Conservation (phyloP, 2,888 invertebrate species). For the Pollenia angustigena region DNA sequence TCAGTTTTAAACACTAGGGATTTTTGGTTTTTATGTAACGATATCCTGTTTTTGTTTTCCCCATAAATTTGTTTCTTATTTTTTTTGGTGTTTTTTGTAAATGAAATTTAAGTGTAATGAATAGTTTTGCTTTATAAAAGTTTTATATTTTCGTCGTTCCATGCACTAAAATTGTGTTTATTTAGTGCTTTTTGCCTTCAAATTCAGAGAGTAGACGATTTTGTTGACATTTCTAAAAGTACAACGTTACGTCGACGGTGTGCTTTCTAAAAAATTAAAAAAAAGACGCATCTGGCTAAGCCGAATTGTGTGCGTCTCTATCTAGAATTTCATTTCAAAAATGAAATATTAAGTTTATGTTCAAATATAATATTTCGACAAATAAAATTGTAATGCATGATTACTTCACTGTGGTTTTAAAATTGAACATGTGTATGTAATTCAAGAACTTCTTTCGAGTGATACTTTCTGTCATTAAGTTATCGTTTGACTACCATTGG, state of each 20-base stretch:
- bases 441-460: no score
- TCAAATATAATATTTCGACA: no score
- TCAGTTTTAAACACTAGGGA: no score
- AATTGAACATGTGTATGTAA: no score
- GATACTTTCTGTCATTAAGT: no score
- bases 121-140: conserved; percentile 31
- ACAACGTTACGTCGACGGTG: neutral
- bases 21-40: no score
- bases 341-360: no score
- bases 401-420: no score
- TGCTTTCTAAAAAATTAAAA: neutral
- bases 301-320: neutral
- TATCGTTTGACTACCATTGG: no score
- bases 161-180: conserved; percentile 9
- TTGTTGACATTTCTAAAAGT: conserved; percentile 4
- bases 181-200: conserved; percentile 10
- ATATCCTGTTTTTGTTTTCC: neutral
- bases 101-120: conserved; percentile 29
- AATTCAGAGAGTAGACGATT: neutral
- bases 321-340: neutral
- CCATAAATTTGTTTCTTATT: neutral
- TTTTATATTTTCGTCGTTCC: neutral
- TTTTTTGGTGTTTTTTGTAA: neutral
- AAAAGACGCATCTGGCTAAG: neutral
- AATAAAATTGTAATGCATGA: no score